Conservation (phyloP, 1,140 invertebrate species). For the Heliconius eleuchia region DNA sequence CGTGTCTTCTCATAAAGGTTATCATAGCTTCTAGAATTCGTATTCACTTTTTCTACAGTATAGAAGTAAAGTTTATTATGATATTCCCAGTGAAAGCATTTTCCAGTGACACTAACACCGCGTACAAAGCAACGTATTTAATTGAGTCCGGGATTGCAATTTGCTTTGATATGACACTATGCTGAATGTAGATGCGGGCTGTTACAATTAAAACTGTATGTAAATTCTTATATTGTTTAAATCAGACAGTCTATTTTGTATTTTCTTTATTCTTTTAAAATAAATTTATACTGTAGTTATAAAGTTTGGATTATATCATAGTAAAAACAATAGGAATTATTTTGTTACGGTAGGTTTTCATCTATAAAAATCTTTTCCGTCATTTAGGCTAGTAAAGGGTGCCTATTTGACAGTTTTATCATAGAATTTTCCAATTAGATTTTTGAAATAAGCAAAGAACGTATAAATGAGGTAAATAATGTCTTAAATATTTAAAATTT, state of each 20-base stretch:
- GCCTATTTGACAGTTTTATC: too few relatives aligned
- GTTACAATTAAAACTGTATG: slow-evolving; percentile 15
- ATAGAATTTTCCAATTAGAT: neutral
- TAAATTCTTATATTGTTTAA: neutral
- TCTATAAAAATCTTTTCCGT: too few relatives aligned
- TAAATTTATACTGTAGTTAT: neutral
- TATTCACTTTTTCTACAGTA: neutral
- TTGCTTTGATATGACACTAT: slow-evolving; percentile 29
- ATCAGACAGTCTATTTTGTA: neutral
- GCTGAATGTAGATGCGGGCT: slow-evolving; percentile 15
- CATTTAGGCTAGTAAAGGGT: too few relatives aligned
- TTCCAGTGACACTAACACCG: slow-evolving; percentile 24
- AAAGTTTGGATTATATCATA: too few relatives aligned
- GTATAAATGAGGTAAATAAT: neutral
- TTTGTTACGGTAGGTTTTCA: too few relatives aligned
- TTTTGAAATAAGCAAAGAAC: neutral
- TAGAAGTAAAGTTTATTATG: slow-evolving; percentile 23
- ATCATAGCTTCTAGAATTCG: neutral
- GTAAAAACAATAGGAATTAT: too few relatives aligned
- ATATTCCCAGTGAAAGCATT: slow-evolving; percentile 27
- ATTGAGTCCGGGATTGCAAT: slow-evolving; percentile 31
- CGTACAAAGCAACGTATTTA: slow-evolving; percentile 34
- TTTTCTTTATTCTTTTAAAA: neutral
- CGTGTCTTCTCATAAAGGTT: neutral
- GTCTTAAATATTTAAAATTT: slow-evolving; percentile 11